Evolutionary conservation across 2,797 vertebrate genomes (phyloP).

Genomic region (Anableps anableps): DNA sequence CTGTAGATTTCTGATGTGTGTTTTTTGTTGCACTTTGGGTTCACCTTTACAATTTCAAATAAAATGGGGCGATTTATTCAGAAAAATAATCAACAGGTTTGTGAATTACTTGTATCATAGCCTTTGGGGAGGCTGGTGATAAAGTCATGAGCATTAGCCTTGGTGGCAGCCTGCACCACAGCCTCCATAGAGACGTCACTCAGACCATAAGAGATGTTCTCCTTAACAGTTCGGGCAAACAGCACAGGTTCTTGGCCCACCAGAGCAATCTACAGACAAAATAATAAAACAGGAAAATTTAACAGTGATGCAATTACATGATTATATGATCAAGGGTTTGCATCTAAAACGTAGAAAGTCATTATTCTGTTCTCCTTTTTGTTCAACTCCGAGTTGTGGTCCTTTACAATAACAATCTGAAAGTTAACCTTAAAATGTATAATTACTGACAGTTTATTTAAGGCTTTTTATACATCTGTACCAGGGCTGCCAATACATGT

Average conservation of each 20-base stretch:
- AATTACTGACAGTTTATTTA: not conserved
- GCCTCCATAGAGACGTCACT: constrained; percentile 79
- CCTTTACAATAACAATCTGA: too few relatives aligned
- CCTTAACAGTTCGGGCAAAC: constrained; percentile 89
- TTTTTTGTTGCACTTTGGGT: not conserved
- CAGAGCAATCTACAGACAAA: constrained; percentile 85
- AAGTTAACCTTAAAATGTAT: not conserved
- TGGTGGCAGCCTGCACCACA: constrained; percentile 86
- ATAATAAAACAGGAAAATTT: not conserved
- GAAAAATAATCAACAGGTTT: not conserved
- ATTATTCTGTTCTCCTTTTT: not conserved
- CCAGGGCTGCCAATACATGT: not conserved
- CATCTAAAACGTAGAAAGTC: not conserved
- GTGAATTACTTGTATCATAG: constrained; percentile 87
- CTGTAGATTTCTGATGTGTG: not conserved
- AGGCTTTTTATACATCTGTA: not conserved
- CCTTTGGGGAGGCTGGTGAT: constrained; percentile 87
- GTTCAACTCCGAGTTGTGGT: too few relatives aligned
- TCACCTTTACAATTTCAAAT: not conserved
- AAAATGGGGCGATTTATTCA: not conserved
- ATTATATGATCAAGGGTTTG: not conserved
- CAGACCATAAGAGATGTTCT: constrained; percentile 93
- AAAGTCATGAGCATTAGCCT: constrained; percentile 91
- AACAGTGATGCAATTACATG: not conserved
- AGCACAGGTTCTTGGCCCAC: constrained; percentile 95